These are phyloP conservation scores for Netelia virgata DNA, from an alignment of 2,888 invertebrate species.

Conservation along the genomic window DNA sequence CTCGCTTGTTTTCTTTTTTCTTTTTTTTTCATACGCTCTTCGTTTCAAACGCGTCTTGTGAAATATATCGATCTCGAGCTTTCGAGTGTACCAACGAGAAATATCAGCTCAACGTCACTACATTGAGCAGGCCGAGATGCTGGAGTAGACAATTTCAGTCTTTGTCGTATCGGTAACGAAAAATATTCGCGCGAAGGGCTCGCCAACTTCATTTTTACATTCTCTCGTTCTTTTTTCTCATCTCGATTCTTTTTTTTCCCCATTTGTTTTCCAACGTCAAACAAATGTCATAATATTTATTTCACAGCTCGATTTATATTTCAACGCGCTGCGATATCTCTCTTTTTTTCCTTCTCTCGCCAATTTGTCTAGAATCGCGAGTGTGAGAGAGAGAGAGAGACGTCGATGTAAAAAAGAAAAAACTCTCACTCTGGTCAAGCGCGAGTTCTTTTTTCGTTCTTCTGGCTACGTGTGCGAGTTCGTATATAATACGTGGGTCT, in stretches of 20 bases:
- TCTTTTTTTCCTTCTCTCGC: not conserved
- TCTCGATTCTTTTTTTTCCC: conserved; percentile 14
- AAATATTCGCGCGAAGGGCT: not conserved
- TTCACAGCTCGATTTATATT: conserved; percentile 1
- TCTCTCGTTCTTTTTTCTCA: not conserved
- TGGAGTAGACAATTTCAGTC: conserved; percentile 1
- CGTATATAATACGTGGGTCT: too few relatives aligned
- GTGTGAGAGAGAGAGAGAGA: not conserved
- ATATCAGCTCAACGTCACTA: not conserved
- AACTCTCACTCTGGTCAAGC: too few relatives aligned
- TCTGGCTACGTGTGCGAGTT: too few relatives aligned
- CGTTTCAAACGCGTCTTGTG: not conserved
- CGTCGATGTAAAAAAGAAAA: too few relatives aligned
- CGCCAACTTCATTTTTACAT: not conserved
- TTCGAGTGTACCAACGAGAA: not conserved
- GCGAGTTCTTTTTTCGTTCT: too few relatives aligned
- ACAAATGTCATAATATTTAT: not conserved
- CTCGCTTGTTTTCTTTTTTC: not conserved
- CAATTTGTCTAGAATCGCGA: conserved; percentile 43
- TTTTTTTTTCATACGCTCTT: not conserved
- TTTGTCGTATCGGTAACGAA: conserved; percentile 1
- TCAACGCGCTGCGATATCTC: conserved; percentile 12
- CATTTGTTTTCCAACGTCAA: too few relatives aligned
- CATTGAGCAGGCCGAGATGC: conserved; percentile 5
- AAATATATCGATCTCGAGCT: conserved; percentile 32